Conservation (phyloP, 2,797 vertebrate genomes). For the Molothrus aeneus region DNA sequence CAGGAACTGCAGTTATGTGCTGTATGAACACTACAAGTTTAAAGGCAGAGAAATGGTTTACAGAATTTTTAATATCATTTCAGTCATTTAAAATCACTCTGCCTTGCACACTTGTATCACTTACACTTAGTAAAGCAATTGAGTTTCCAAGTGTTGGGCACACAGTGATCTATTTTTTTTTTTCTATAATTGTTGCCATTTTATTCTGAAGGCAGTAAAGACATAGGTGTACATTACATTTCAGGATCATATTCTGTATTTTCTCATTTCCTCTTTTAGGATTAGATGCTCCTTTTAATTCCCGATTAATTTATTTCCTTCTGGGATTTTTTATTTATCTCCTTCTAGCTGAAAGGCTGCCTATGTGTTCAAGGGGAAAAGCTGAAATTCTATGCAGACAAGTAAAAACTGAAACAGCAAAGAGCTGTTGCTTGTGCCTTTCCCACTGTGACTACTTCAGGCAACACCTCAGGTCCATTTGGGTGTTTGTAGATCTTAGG, state of each 20-base stretch:
- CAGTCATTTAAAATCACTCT: not conserved
- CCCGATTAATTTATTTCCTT: not conserved
- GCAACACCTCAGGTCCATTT: not conserved
- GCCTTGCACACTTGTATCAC: not conserved
- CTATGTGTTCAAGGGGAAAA: not conserved
- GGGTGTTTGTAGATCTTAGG: not conserved
- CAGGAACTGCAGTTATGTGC: not conserved
- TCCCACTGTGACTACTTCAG: not conserved
- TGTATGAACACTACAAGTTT: not conserved
- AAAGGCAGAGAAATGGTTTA: not conserved
- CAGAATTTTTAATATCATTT: not conserved
- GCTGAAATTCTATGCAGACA: not conserved
- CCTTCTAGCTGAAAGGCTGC: not conserved
- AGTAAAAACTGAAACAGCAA: not conserved
- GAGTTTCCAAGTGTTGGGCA: not conserved
- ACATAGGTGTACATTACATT: not conserved
- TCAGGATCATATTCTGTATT: not conserved
- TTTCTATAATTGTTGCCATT: not conserved
- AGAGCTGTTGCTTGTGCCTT: not conserved
- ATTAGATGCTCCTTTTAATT: not conserved
- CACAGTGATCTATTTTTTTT: not conserved
- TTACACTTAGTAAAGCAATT: not conserved
- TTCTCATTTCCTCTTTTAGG: not conserved
- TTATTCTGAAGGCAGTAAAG: not conserved
- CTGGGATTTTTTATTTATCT: not conserved